These are phyloP conservation scores for Eulemur albifrons DNA, from an alignment of 2,797 vertebrate species.

Conservation along the genomic window DNA sequence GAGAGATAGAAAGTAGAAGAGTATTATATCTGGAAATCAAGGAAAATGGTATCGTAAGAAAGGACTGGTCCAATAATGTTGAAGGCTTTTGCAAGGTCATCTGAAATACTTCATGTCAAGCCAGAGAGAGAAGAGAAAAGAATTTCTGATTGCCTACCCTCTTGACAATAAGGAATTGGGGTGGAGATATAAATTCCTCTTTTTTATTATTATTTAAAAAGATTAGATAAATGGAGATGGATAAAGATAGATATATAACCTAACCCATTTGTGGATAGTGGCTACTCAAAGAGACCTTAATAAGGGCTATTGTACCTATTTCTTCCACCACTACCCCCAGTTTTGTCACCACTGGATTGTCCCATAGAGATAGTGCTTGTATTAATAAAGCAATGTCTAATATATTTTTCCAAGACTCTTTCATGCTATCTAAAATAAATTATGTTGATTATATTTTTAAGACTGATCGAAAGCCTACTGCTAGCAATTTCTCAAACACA, in stretches of 20 bases:
- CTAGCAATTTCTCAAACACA: slow-evolving; percentile 7
- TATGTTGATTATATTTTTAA: not conserved
- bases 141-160: not conserved
- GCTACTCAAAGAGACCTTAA: not conserved
- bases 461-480: not conserved
- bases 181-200: not conserved
- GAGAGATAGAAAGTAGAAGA: not conserved
- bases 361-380: not conserved
- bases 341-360: not conserved
- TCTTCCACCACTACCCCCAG: not conserved
- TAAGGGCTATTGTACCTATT: not conserved
- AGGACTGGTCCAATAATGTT: not conserved
- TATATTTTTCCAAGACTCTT: not conserved
- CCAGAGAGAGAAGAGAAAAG: not conserved
- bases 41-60: not conserved
- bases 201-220: not conserved
- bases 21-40: not conserved
- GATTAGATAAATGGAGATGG: not conserved
- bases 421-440: not conserved
- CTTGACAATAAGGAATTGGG: not conserved
- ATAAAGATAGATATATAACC: not conserved
- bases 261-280: not conserved
- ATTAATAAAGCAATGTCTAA: not conserved
- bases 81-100: not conserved
- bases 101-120: not conserved